These are phyloP conservation scores for Dione vanillae DNA, from an alignment of 2,888 invertebrate genomes.

Conservation along the genomic window DNA sequence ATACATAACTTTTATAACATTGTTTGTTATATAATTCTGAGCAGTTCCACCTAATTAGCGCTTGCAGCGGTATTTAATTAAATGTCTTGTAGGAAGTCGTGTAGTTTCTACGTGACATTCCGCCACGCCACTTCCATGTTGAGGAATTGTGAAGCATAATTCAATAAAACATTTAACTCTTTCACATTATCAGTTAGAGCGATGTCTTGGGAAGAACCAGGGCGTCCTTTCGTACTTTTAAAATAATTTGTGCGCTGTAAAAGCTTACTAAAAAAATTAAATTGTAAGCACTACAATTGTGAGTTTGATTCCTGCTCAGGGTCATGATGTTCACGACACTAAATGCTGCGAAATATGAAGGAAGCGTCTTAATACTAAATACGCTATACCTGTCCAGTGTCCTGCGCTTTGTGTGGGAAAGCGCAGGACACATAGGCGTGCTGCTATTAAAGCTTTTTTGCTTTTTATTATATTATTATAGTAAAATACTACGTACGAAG, in stretches of 20 bases:
- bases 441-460: no score
- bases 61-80: constrained; percentile 16
- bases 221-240: neutral
- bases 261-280: neutral
- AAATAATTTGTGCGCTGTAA: constrained; percentile 1
- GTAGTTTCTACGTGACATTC: constrained; percentile 4
- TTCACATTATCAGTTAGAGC: neutral
- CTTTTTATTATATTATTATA: no score
- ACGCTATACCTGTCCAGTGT: no score
- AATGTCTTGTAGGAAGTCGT: constrained; percentile 8
- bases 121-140: neutral
- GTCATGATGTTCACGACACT: no score
- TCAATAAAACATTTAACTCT: constrained; percentile 8
- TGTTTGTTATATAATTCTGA: constrained; percentile 1
- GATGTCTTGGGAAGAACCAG: neutral
- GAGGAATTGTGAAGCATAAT: constrained; percentile 18
- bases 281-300: neutral
- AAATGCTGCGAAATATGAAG: no score
- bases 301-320: no score
- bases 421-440: no score
- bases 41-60: constrained; percentile 17
- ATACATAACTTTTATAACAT: neutral
- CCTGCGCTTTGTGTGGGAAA: no score
- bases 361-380: no score
- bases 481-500: no score